A percentile compares a stretch with the other conserved stretches of the same genome.
These are phyloP conservation scores for Subacronicta megacephala DNA, from an alignment of 2,888 invertebrate species.

Conservation along the genomic window DNA sequence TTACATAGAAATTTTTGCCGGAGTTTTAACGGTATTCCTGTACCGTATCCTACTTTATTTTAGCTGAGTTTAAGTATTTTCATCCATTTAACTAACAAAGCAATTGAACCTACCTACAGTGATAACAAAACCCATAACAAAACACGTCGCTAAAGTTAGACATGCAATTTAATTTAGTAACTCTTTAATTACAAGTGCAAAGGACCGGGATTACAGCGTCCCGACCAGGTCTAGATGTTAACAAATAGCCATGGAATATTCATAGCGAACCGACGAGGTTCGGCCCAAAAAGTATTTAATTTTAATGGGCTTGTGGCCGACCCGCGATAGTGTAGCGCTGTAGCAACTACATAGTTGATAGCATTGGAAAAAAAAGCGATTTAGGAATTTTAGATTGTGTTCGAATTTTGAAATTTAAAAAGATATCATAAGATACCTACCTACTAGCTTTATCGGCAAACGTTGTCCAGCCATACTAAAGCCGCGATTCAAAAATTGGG, in stretches of 20 bases:
- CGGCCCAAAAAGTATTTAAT: constrained; percentile 45
- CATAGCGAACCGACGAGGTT: constrained; percentile 44
- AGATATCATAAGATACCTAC: no score
- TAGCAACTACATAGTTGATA: background rate
- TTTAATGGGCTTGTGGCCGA: constrained; percentile 36
- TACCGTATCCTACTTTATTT: no score
- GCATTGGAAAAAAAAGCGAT: constrained; percentile 7
- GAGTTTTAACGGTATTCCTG: no score
- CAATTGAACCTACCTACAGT: no score
- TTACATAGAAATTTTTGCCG: no score
- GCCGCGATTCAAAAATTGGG: no score
- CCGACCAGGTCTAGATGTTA: constrained; percentile 42
- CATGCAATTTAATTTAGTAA: constrained; percentile 19
- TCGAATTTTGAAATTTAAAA: no score
- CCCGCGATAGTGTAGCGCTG: constrained; percentile 1
- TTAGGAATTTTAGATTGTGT: background rate
- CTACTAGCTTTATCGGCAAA: no score
- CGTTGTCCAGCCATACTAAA: no score
- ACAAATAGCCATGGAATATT: constrained; percentile 66
- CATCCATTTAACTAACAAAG: no score
- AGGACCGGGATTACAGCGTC: constrained; percentile 33
- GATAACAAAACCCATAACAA: background rate
- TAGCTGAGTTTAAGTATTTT: no score
- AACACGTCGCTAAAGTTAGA: constrained; percentile 11
- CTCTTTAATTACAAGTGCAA: constrained; percentile 17